A percentile compares a stretch with the other conserved stretches of the same genome.
phyloP scores from a whole-genome alignment of 2,113 vertebrate species.

The Mus musculus region GRCm39 chr1:51374501-51375000 shows the following conservation, averaged over 20 bases:
- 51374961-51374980: neutral
- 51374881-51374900: neutral
- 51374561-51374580: conserved; percentile 29
- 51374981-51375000: neutral
- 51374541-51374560: neutral
- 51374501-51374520: neutral
- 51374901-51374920: neutral
- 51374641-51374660: conserved; percentile 30
- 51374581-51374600: neutral
- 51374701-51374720: conserved; percentile 24
- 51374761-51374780: neutral
- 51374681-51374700: conserved; percentile 29
- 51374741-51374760: neutral
- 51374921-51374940: neutral
- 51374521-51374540: neutral
- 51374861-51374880: neutral
- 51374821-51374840: neutral
- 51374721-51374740: neutral
- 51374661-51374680: conserved; percentile 27
- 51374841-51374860: neutral
- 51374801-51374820: neutral
- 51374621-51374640: neutral
- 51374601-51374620: neutral
- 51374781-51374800: neutral
- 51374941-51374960: neutral